phyloP scores from a whole-genome alignment of 37 sponge, comb jelly and placozoan species.

The Petrosia ficiformis region DNA sequence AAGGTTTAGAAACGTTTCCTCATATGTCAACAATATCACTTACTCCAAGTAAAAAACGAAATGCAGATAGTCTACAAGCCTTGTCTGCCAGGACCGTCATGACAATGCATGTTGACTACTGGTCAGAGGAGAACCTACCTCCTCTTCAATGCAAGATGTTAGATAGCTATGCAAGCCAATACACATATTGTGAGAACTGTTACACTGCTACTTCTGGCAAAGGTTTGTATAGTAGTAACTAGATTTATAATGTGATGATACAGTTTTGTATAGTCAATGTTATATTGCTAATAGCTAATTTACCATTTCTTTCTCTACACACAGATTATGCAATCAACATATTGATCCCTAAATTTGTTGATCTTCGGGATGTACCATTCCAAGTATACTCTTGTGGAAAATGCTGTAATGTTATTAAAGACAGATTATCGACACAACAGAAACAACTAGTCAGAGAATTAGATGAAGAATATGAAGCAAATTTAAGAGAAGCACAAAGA shows the following conservation, averaged over 20 bases:
- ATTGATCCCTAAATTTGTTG: constrained; percentile 17
- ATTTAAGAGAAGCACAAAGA: constrained; percentile 32
- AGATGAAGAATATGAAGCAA: constrained; percentile 60
- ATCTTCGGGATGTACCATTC: constrained; percentile 37
- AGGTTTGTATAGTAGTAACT: background rate
- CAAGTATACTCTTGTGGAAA: constrained; percentile 27
- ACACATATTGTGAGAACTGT: constrained; percentile 42
- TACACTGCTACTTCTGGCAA: background rate
- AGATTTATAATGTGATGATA: too few species aligned
- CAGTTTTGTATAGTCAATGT: background rate
- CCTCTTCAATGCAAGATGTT: constrained; percentile 59
- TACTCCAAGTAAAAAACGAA: background rate
- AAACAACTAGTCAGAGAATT: constrained; percentile 9
- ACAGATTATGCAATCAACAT: constrained; percentile 10
- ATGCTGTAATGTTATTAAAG: constrained; percentile 24
- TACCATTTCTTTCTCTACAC: background rate
- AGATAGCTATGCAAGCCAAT: constrained; percentile 33
- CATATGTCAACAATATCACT: background rate
- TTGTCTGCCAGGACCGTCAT: constrained; percentile 26
- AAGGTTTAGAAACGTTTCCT: background rate
- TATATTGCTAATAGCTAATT: background rate
- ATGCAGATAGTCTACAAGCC: constrained; percentile 35
- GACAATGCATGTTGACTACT: constrained; percentile 42
- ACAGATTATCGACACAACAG: constrained; percentile 6
- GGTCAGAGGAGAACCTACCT: constrained; percentile 24